A percentile compares a stretch with the other conserved stretches of the same genome.
Evolutionary conservation across 2,888 invertebrate species (phyloP).

Genomic region (Philereme vetulata): DNA sequence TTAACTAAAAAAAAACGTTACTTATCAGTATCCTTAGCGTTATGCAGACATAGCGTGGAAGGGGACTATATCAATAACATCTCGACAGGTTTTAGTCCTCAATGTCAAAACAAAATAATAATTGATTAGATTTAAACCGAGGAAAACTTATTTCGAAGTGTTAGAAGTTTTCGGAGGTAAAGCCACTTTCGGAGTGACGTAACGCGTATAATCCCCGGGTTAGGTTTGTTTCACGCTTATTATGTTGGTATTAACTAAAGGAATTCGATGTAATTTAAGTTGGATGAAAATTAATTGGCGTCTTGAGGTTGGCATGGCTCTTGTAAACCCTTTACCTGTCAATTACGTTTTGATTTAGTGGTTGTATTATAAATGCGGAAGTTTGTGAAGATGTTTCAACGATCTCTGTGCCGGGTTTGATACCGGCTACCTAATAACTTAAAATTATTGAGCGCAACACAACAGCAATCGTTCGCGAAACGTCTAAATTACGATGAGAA

Average conservation of each 20-base stretch:
- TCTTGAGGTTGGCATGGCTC: slow-evolving; percentile 17
- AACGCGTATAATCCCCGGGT: slow-evolving; percentile 28
- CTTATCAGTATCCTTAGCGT: background rate
- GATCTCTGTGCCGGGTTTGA: too few species aligned
- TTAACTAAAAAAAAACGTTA: too few species aligned
- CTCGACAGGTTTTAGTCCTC: slow-evolving; percentile 6
- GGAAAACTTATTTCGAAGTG: slow-evolving; percentile 29
- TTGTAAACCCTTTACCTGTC: slow-evolving; percentile 19
- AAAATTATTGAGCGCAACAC: too few species aligned
- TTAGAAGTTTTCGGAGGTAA: slow-evolving; percentile 13
- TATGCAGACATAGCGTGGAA: too few species aligned
- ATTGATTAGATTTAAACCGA: slow-evolving; percentile 25
- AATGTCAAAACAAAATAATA: slow-evolving; percentile 31
- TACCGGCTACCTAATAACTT: too few species aligned
- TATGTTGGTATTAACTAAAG: slow-evolving; percentile 35
- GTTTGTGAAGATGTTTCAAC: too few species aligned
- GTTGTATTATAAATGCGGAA: background rate
- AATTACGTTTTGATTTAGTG: slow-evolving; percentile 23
- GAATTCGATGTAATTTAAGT: slow-evolving; percentile 37
- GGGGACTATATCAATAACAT: slow-evolving; percentile 17
- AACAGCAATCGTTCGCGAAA: too few species aligned
- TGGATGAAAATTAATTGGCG: slow-evolving; percentile 34
- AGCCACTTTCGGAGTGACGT: slow-evolving; percentile 8
- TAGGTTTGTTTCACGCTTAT: slow-evolving; percentile 33
- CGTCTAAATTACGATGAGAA: too few species aligned